Conservation (phyloP, 2,797 vertebrate species). For the Semotilus atromaculatus region DNA sequence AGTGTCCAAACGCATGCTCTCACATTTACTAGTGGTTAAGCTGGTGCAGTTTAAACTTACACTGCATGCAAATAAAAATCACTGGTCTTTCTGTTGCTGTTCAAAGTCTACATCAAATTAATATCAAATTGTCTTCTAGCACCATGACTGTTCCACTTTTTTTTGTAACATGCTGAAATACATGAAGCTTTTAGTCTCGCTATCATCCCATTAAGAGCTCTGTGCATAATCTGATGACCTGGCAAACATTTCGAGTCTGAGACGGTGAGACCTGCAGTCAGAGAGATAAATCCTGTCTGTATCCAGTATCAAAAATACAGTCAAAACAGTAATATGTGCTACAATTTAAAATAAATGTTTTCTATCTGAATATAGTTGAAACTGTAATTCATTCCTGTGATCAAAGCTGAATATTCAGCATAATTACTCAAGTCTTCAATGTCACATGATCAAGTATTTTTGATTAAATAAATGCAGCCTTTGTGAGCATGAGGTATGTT, state of each 20-base stretch:
- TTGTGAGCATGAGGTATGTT: background rate
- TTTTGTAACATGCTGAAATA: background rate
- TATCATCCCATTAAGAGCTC: background rate
- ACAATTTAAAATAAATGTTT: background rate
- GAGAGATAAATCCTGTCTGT: background rate
- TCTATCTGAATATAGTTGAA: background rate
- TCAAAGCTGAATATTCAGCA: background rate
- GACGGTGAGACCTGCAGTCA: constrained; percentile 1
- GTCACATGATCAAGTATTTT: background rate
- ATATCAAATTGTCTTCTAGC: background rate
- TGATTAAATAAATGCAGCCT: background rate
- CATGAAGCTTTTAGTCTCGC: background rate
- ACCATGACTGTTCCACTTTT: background rate
- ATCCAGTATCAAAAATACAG: background rate
- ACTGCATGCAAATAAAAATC: background rate
- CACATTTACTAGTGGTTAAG: background rate
- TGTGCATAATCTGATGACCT: constrained; percentile 26
- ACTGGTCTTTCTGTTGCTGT: background rate
- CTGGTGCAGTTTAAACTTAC: background rate
- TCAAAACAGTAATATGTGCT: background rate
- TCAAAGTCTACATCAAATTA: background rate
- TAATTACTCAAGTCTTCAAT: background rate
- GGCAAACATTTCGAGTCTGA: constrained; percentile 19
- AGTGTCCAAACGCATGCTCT: background rate
- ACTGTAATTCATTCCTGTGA: background rate